phyloP scores from a whole-genome alignment of 2,888 invertebrate species.

The Diarsia rubi region DNA sequence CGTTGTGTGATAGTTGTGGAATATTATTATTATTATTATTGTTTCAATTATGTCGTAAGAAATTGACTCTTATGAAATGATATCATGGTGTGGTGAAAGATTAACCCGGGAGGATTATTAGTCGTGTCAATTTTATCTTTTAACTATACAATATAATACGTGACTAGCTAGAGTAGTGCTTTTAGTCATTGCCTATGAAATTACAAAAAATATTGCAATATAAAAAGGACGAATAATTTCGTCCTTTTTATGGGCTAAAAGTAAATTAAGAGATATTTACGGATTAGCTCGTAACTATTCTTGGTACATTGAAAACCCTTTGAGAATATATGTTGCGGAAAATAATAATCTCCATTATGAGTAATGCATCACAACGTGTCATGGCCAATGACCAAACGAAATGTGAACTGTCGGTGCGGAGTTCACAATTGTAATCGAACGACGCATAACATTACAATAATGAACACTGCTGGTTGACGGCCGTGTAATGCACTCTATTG shows the following conservation, averaged over 20 bases:
- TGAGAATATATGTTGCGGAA: background rate
- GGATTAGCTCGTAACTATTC: background rate
- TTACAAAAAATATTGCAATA: background rate
- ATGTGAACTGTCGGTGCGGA: constrained; percentile 2
- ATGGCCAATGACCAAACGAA: constrained; percentile 27
- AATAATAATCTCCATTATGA: background rate
- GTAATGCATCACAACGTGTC: constrained; percentile 1
- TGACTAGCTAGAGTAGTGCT: background rate
- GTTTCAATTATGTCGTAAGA: background rate
- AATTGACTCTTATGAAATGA: background rate
- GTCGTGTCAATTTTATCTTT: background rate
- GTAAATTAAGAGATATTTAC: background rate
- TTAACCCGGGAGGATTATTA: background rate
- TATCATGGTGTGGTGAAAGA: background rate
- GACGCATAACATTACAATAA: constrained; percentile 46
- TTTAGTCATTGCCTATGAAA: background rate
- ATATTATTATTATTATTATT: too few relatives aligned
- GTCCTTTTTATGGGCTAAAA: background rate
- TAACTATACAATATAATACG: background rate
- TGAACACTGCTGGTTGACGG: constrained; percentile 16
- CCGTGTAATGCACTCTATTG: constrained; percentile 11
- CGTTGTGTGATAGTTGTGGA: too few relatives aligned
- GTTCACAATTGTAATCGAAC: constrained; percentile 21
- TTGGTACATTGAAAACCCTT: background rate
- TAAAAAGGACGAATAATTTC: too few relatives aligned